Evolutionary conservation across 2,113 vertebrate species (phyloP).

Genomic region (Brachypodius melanocephalos): DNA sequence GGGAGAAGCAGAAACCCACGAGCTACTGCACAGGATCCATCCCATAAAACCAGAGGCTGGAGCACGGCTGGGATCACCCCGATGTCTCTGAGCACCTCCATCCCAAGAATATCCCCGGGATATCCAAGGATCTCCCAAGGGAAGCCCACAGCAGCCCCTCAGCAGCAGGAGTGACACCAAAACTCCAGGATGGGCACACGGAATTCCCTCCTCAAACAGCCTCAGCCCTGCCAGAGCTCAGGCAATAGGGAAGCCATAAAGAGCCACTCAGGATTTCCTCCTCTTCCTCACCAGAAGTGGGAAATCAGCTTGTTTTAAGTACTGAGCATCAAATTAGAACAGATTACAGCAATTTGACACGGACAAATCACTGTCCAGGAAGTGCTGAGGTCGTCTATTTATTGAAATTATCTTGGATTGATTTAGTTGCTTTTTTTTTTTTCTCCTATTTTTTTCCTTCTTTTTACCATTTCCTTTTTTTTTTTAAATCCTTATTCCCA

Average conservation of each 20-base stretch:
- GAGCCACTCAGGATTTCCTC: constrained; percentile 13
- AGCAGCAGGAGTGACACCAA: accelerated
- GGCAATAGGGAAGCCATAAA: background rate
- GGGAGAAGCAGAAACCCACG: background rate
- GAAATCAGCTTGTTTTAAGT: background rate
- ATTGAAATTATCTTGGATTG: background rate
- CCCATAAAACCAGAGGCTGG: accelerated
- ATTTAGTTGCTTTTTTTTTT: background rate
- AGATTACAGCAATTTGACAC: background rate
- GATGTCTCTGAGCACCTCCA: accelerated
- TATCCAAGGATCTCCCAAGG: accelerated
- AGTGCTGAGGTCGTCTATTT: background rate
- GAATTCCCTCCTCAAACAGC: background rate
- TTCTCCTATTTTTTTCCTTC: background rate
- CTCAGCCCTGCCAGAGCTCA: accelerated
- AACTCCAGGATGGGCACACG: accelerated
- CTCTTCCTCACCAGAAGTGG: background rate
- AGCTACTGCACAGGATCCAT: background rate
- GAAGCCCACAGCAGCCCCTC: accelerated
- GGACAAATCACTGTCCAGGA: background rate
- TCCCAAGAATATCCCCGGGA: accelerated
- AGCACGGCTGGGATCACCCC: accelerated
- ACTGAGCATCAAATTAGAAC: background rate
- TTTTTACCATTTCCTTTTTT: background rate
- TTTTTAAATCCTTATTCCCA: background rate